Percentiles rank a stretch among this genome's conserved stretches.
Conservation (phyloP, 2,797 vertebrate species). For the Leptodactylus fallax region DNA sequence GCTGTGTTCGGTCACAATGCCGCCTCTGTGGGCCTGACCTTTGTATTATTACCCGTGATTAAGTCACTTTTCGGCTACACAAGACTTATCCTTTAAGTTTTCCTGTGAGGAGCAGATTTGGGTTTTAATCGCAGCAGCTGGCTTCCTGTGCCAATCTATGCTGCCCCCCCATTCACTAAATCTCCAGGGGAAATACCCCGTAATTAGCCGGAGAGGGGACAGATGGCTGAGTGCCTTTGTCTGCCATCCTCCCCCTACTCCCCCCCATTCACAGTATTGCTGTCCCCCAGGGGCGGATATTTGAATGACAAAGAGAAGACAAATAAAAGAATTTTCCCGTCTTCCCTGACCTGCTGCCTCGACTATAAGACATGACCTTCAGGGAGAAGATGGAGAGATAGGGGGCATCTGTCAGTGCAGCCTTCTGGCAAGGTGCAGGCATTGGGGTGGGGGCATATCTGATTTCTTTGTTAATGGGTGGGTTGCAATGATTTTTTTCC, state of each 20-base stretch:
- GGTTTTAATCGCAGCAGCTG: slow-evolving; percentile 48
- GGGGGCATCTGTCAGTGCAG: slow-evolving; percentile 51
- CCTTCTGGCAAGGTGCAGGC: neutral
- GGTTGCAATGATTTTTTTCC: slow-evolving; percentile 2
- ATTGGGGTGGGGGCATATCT: neutral
- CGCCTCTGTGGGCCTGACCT: neutral
- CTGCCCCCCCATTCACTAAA: slow-evolving; percentile 6
- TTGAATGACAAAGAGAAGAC: slow-evolving; percentile 55
- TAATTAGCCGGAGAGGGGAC: slow-evolving; percentile 58
- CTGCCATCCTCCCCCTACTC: neutral
- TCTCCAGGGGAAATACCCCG: slow-evolving; percentile 54
- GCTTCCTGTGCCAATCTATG: slow-evolving; percentile 29
- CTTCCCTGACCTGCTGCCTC: slow-evolving; percentile 51
- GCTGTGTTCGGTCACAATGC: slow-evolving; percentile 26
- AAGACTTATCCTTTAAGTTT: slow-evolving; percentile 46
- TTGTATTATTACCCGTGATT: slow-evolving; percentile 7
- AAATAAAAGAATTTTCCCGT: slow-evolving; percentile 26
- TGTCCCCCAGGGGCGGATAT: slow-evolving; percentile 34
- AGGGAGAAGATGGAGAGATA: slow-evolving; percentile 43
- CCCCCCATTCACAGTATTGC: slow-evolving; percentile 39
- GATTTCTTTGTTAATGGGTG: slow-evolving; percentile 35
- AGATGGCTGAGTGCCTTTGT: slow-evolving; percentile 63
- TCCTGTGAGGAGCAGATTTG: slow-evolving; percentile 22
- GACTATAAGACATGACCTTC: slow-evolving; percentile 45
- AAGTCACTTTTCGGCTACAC: slow-evolving; percentile 33